These are phyloP conservation scores for Hydrotaea cyrtoneurina DNA, from an alignment of 2,888 invertebrate genomes.

Conservation along the genomic window DNA sequence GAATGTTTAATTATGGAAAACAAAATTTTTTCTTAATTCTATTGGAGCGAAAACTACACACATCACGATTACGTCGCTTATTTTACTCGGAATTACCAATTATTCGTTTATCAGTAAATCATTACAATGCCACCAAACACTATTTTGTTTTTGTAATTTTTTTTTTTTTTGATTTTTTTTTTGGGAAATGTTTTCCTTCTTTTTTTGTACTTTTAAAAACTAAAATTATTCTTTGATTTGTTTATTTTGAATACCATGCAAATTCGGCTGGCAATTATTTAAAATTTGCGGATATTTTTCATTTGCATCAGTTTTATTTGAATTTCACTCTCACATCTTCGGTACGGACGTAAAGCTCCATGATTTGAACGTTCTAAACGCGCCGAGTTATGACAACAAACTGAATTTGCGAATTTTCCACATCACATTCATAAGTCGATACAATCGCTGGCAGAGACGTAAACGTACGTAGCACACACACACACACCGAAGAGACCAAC, in stretches of 20 bases:
- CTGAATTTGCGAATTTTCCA: slow-evolving; percentile 76
- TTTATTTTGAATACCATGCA: slow-evolving; percentile 25
- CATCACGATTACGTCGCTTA: too few relatives aligned
- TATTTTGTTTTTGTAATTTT: background rate
- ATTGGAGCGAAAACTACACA: too few relatives aligned
- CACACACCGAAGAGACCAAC: slow-evolving; percentile 37
- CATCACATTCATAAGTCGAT: slow-evolving; percentile 73
- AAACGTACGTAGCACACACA: slow-evolving; percentile 58
- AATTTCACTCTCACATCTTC: slow-evolving; percentile 35
- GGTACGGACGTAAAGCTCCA: background rate
- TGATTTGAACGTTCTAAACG: slow-evolving; percentile 49
- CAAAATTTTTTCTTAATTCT: too few relatives aligned
- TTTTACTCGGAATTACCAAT: too few relatives aligned
- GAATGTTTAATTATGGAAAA: too few relatives aligned
- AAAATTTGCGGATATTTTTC: slow-evolving; percentile 12
- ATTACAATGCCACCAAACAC: too few relatives aligned
- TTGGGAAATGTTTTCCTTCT: background rate
- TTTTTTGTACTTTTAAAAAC: background rate
- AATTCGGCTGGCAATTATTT: slow-evolving; percentile 18
- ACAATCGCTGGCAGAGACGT: slow-evolving; percentile 16
- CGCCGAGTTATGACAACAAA: slow-evolving; percentile 71
- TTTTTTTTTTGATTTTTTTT: background rate
- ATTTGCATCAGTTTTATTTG: slow-evolving; percentile 27
- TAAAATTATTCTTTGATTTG: background rate
- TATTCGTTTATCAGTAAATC: too few relatives aligned